phyloP scores from a whole-genome alignment of 2,888 invertebrate species.

The Ypsolopha scabrella region DNA sequence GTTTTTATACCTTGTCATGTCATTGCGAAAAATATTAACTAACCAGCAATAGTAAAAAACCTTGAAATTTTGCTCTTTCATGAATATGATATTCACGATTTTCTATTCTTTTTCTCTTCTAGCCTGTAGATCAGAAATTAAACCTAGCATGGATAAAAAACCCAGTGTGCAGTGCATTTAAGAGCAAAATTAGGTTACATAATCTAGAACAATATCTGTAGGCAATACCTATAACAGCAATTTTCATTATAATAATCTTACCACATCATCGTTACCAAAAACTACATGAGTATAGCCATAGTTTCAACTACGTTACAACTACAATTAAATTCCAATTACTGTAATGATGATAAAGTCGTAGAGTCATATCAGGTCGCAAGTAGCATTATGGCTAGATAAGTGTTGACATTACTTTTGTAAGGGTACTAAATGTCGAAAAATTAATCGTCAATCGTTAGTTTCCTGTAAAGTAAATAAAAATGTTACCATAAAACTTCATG shows the following conservation, averaged over 20 bases:
- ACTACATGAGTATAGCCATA: background rate
- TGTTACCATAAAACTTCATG: constrained; percentile 45
- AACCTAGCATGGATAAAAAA: too few relatives aligned
- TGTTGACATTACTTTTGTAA: constrained; percentile 66
- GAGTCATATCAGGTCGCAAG: constrained; percentile 57
- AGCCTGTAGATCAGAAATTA: too few relatives aligned
- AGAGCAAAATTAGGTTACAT: too few relatives aligned
- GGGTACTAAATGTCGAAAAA: constrained; percentile 47
- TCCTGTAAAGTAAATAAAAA: constrained; percentile 67
- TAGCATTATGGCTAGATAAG: constrained; percentile 55
- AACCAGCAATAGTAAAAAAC: background rate
- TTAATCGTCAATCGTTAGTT: constrained; percentile 66
- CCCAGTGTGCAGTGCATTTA: too few relatives aligned
- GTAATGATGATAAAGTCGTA: constrained; percentile 34
- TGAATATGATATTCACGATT: too few relatives aligned
- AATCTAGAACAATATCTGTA: too few relatives aligned
- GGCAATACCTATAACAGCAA: too few relatives aligned
- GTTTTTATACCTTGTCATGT: background rate
- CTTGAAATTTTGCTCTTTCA: background rate
- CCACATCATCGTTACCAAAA: background rate
- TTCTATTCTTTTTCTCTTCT: too few relatives aligned
- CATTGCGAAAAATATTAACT: background rate
- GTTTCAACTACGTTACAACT: background rate
- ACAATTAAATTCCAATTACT: background rate
- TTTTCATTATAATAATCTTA: too few relatives aligned